A percentile compares a stretch with the other conserved stretches of the same genome.
Conservation (phyloP, 2,797 vertebrate species). For the Eupleurogrammus muticus region DNA sequence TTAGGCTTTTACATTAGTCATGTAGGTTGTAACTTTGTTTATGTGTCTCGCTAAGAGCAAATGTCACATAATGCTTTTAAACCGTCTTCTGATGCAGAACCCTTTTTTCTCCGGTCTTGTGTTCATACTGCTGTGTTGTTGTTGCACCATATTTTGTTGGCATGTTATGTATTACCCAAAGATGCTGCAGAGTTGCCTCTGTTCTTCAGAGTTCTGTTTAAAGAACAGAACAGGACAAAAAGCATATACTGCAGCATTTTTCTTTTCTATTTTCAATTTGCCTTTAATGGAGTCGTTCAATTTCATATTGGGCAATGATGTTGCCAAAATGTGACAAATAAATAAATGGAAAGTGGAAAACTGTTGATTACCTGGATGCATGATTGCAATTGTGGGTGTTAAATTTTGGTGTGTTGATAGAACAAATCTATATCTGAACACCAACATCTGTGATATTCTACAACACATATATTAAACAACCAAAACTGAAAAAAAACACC, state of each 20-base stretch:
- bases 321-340: neutral
- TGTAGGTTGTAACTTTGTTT: neutral
- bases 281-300: slow-evolving; percentile 15
- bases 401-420: slow-evolving; percentile 34
- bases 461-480: slow-evolving; percentile 22
- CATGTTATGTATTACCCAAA: slow-evolving; percentile 47
- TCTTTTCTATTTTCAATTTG: neutral
- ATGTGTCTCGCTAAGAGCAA: neutral
- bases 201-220: slow-evolving; percentile 4
- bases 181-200: slow-evolving; percentile 53
- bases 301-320: slow-evolving; percentile 20
- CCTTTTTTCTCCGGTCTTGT: slow-evolving; percentile 38
- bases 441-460: neutral
- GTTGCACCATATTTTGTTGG: slow-evolving; percentile 28
- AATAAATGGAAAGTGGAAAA: slow-evolving; percentile 55
- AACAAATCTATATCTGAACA: slow-evolving; percentile 6
- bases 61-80: slow-evolving; percentile 43
- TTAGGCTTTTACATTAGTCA: slow-evolving; percentile 6
- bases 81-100: slow-evolving; percentile 14
- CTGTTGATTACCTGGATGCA: slow-evolving; percentile 63
- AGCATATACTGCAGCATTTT: neutral
- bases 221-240: neutral
- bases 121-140: slow-evolving; percentile 34
- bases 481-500: slow-evolving; percentile 39
- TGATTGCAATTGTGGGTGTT: slow-evolving; percentile 57